Base-by-base conservation (phyloP, 2,888 invertebrate species). In the Digitonthophagus gazella region DNA sequence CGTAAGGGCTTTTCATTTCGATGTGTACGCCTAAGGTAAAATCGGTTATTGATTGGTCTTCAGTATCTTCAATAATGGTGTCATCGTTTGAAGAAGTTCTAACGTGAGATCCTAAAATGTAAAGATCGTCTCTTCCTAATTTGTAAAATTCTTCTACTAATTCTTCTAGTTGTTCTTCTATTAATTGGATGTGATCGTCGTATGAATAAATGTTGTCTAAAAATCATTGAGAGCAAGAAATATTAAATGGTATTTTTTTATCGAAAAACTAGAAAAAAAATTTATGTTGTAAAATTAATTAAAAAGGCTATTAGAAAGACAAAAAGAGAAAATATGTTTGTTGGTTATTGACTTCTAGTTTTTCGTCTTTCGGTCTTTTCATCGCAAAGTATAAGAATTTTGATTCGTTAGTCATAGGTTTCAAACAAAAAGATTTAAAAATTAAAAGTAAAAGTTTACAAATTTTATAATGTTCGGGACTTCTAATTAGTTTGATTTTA, bases 1-100 rank as follows among this genome's bases (percentile, higher is more conserved):
- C 95, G 77, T 92, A 88, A 0, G 89, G 87, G 28, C 91, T 89
- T 72, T 88, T 84, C 88, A 95, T 92, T 80, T 92, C 90, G 15
- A 95, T 85, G 65, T 88, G 87, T 0, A 91, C 86, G 0, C 85
- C 83, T 0, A 89, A 87, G 67, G 84, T 86, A 76, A 88, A 90
- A 22, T 84, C 82, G 44, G 20, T 65, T n/a, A n/a, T n/a, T n/a
- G n/a, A n/a, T n/a, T n/a, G n/a, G 54, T 67, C 54, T 8, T 65
- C 54, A 15, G 20, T 55, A 2, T 64, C n/a, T 44, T n/a, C n/a
- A n/a, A n/a, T n/a, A 0, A 79, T 76, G 15, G 80, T 79, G 18
- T 84, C 80, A 0, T 75, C 73, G 58, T 84, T 63, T 81, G 80
- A 28, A 91, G 1, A 73, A 61, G 82, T 75, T 77, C 84, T 82